phyloP scores from a whole-genome alignment of 2,797 vertebrate species.

The Enteromius viviparus region DNA sequence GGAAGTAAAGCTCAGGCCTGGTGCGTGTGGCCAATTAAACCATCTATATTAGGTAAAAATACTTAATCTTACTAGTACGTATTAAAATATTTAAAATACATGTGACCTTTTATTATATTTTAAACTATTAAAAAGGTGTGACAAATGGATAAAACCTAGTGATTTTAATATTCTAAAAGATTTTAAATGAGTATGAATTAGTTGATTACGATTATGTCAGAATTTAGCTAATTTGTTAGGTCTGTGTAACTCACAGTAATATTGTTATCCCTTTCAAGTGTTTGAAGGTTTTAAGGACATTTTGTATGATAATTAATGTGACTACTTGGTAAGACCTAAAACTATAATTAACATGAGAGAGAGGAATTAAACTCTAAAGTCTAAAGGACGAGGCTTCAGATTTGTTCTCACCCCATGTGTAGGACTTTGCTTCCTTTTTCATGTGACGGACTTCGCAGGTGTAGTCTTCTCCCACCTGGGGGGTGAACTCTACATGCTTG shows the following conservation, averaged over 20 bases:
- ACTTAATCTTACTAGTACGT: neutral
- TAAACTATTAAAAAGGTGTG: neutral
- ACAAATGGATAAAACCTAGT: no score
- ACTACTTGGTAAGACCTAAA: neutral
- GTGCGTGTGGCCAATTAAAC: no score
- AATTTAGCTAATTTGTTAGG: no score
- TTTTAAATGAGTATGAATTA: neutral
- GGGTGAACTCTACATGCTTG: conserved; percentile 26
- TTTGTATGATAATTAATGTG: neutral
- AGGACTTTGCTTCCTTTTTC: fast-evolving
- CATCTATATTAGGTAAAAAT: no score
- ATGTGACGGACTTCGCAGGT: conserved; percentile 70
- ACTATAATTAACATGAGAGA: neutral
- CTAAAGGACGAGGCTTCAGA: no score
- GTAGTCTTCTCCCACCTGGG: fast-evolving
- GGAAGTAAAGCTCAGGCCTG: no score
- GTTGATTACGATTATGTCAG: neutral
- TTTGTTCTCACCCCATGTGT: conserved; percentile 72
- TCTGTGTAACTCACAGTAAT: neutral
- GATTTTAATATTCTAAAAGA: no score
- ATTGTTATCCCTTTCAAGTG: neutral
- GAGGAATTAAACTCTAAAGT: neutral
- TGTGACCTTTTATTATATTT: neutral
- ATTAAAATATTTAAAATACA: neutral
- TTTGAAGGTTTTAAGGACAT: neutral